Evolutionary conservation across 1,140 invertebrate genomes (phyloP).

Genomic region (Bradynema listronoti): DNA sequence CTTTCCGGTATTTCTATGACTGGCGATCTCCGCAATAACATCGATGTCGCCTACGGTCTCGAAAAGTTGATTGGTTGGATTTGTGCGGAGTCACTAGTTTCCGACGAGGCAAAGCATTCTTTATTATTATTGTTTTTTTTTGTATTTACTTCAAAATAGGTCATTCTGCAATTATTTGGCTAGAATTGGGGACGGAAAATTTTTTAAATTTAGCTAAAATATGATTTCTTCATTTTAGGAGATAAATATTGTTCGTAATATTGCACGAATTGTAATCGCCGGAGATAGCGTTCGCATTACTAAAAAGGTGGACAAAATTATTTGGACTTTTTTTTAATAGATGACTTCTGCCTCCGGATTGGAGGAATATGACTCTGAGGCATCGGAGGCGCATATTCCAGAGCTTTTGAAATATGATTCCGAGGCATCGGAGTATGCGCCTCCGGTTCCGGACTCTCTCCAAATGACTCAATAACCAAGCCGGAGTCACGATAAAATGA

Average conservation of each 20-base stretch:
- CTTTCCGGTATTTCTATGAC: slow-evolving; percentile 28
- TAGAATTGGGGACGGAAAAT: background rate
- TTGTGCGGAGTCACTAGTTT: background rate
- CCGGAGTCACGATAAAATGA: no score
- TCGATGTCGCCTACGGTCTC: slow-evolving; percentile 12
- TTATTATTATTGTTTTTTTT: no score
- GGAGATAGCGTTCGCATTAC: slow-evolving; percentile 32
- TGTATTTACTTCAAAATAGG: no score
- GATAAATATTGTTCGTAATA: background rate
- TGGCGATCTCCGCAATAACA: slow-evolving; percentile 15
- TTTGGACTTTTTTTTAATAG: slow-evolving; percentile 4
- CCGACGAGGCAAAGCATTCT: slow-evolving; percentile 2
- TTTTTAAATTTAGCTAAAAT: background rate
- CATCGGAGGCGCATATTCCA: no score
- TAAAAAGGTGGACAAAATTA: slow-evolving; percentile 10
- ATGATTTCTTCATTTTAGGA: slow-evolving; percentile 14
- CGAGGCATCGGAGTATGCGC: background rate
- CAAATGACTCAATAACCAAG: no score
- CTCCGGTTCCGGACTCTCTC: no score
- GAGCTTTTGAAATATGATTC: background rate
- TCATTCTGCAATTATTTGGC: no score
- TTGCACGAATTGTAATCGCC: slow-evolving; percentile 27
- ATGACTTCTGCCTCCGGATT: background rate
- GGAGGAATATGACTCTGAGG: no score
- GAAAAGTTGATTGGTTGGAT: slow-evolving; percentile 28